Base-by-base conservation (phyloP, 1,140 invertebrate genomes). In the Hirudo medicinalis region DNA sequence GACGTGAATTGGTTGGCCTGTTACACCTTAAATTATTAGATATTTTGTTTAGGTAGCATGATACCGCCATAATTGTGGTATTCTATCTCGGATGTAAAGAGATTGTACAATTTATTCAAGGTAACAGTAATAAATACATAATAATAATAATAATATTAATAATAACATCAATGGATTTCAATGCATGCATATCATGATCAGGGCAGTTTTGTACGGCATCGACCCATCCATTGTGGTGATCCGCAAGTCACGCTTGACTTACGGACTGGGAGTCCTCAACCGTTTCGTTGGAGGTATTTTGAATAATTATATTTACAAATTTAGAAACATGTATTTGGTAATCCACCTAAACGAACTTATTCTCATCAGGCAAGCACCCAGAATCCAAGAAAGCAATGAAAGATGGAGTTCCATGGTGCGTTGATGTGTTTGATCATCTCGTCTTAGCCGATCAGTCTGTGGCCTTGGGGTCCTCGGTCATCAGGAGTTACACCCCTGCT, bases 211-310 rank as follows among this genome's bases (percentile, higher is more conserved):
- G 29, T 87, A 83, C 78, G 86, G 86, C 8, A 75, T 86, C 22
- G 84, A 87, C 75, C 86, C 86, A 6, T 80, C 80, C 25, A 78
- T 86, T 0, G 83, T 87, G 1, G 82, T 80, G 11, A 79, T 85
- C 0, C 77, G 86, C 22, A 78, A 84, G 70, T 83, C 85, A 0
- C 79, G 84, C 32, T 77, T 86, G 71, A 86, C 86, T 3, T 87
- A 87, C 75, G 86, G 86, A 13, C 83, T 87, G 8, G 86, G 85
- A n/a, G 83, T 87, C 19, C 79, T 87, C 0, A 86, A 86, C 76
- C 79, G 81, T 6, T 87, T 85, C 75, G 78, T 84, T 66, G 76
- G 76, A 29, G 80, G 57, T 63, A 22, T 15, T 22, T n/a, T 32
- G 29, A 32, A 49, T 17, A 49, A 36, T 36, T 36, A 36, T 6